These are phyloP conservation scores for Cassiopea xamachana DNA, from an alignment of 30 jellyfish, hydroid and myxozoan genomes.

Conservation along the genomic window DNA sequence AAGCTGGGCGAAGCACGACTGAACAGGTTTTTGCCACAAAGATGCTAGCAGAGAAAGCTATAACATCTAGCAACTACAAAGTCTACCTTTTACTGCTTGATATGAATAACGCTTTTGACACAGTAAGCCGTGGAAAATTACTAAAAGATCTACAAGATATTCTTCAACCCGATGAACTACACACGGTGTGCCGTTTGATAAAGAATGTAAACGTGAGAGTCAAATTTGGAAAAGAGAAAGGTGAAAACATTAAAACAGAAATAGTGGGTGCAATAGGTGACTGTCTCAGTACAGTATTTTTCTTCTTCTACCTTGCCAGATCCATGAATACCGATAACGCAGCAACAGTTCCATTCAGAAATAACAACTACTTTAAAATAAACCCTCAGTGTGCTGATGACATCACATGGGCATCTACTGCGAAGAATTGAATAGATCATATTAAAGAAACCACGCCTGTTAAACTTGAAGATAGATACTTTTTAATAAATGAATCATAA, in stretches of 20 bases:
- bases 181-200: slow-evolving; percentile 19
- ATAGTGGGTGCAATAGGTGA: slow-evolving; percentile 51
- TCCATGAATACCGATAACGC: slow-evolving; percentile 1
- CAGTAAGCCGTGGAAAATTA: slow-evolving; percentile 41
- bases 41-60: slow-evolving; percentile 50
- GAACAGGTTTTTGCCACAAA: slow-evolving; percentile 48
- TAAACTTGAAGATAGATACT: slow-evolving; percentile 28
- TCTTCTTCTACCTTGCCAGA: slow-evolving; percentile 48
- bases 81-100: slow-evolving; percentile 57
- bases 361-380: slow-evolving; percentile 60
- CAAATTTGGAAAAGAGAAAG: too few species aligned
- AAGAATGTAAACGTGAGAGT: neutral
- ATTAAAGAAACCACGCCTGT: slow-evolving; percentile 32
- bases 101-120: slow-evolving; percentile 7
- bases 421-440: slow-evolving; percentile 26
- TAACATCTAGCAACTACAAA: slow-evolving; percentile 51
- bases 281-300: slow-evolving; percentile 50
- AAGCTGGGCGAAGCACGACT: slow-evolving; percentile 41
- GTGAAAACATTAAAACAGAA: neutral
- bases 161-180: slow-evolving; percentile 60
- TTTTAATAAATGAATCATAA: slow-evolving; percentile 46
- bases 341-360: slow-evolving; percentile 40
- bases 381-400: slow-evolving; percentile 66
- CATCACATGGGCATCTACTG: slow-evolving; percentile 45
- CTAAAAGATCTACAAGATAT: neutral